A percentile compares a stretch with the other conserved stretches of the same genome.
phyloP scores from a whole-genome alignment of 92 coral and sea anemone genomes.

The Heteractis magnifica region DNA sequence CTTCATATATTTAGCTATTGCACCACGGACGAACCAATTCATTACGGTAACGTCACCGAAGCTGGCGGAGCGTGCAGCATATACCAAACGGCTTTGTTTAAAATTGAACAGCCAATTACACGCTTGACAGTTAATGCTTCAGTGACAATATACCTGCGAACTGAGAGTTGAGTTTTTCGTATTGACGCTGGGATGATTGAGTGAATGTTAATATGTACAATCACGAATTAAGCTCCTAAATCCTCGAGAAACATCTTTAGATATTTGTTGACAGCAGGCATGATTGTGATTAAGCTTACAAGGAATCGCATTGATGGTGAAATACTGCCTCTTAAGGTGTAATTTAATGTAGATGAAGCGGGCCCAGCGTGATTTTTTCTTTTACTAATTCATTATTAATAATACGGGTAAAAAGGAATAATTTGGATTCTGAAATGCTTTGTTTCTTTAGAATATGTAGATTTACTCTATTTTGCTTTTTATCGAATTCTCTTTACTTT shows the following conservation, averaged over 20 bases:
- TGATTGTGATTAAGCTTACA: background rate
- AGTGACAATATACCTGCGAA: background rate
- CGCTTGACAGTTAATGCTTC: background rate
- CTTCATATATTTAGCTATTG: too few relatives aligned
- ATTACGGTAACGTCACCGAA: background rate
- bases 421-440: background rate
- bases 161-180: background rate
- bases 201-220: background rate
- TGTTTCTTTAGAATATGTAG: background rate
- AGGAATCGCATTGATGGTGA: background rate
- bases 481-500: too few relatives aligned
- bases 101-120: background rate
- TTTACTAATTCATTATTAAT: background rate
- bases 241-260: background rate
- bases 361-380: background rate
- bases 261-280: background rate
- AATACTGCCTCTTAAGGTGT: background rate
- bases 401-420: background rate
- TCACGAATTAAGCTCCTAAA: background rate
- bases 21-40: background rate
- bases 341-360: slow-evolving; percentile 1
- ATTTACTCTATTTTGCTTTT: background rate
- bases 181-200: background rate
- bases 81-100: background rate
- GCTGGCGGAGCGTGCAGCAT: background rate